Base-by-base conservation (phyloP, 1,140 invertebrate species). In the Brachionus rotundiformis region DNA sequence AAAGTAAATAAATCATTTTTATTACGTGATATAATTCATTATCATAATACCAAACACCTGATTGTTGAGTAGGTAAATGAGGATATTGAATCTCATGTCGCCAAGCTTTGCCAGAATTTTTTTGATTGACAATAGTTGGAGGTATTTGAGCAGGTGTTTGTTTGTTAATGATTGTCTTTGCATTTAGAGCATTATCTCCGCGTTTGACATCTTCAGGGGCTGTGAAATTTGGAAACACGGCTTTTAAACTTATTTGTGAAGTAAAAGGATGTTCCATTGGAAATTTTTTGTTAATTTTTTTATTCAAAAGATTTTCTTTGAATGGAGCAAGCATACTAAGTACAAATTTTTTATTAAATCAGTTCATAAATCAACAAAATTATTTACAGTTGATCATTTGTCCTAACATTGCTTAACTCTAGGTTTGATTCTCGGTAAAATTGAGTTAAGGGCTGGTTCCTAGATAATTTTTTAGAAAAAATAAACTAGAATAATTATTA, bases 331-430 rank as follows among this genome's bases (percentile, higher is more conserved):
- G 31, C 76, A 79, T 79, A 33, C 73, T 77, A 49, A 23, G n/a
- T 19, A 8, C 47, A 54, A 36, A n/a, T 33, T 68, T 68, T 8
- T 23, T 68, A 29, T 27, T 10, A 68, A 5, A 31, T 68, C 2
- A 33, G 23, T 33, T 0, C 23, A 54, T 31, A 47, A 49, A 31
- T n/a, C 39, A 10, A 47, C 3, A 77, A 29, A 47, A n/a, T 16
- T n/a, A n/a, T n/a, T 77, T 77, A 77, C 76, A 79, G 47, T 25
- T 79, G 76, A n/a, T 79, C 76, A 41, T 79, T 79, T 29, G 76
- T 59, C 13, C 76, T 54, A 5, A 79, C 76, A 79, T 79, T 79
- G 29, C 76, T 79, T 10, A 79, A 25, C 16, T 79, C 76, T 33
- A 79, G 11, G 10, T 54, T 59, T 3, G 47, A 59, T 59, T 79